A percentile compares a stretch with the other conserved stretches of the same genome.
These are phyloP conservation scores for Pseudoips prasinana DNA, from an alignment of 2,888 invertebrate species.

Conservation along the genomic window DNA sequence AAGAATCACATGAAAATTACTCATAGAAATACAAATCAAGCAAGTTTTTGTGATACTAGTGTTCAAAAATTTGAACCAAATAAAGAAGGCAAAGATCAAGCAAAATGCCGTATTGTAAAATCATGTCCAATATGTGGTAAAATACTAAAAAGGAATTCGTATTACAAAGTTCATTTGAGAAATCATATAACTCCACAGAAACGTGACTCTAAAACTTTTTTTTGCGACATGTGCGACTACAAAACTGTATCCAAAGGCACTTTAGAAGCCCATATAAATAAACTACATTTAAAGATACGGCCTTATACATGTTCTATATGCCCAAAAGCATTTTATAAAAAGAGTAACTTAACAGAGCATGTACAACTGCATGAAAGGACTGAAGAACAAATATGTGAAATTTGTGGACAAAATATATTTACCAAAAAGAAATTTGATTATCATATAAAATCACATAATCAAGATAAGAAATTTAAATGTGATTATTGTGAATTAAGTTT, in stretches of 20 bases:
- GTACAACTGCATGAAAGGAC: slow-evolving; percentile 36
- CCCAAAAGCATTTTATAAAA: slow-evolving; percentile 54
- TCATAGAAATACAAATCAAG: slow-evolving; percentile 25
- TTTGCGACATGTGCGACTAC: slow-evolving; percentile 46
- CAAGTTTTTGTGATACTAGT: slow-evolving; percentile 41
- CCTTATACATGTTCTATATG: slow-evolving; percentile 51
- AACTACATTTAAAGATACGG: slow-evolving; percentile 44
- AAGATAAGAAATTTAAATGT: slow-evolving; percentile 53
- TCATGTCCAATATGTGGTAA: slow-evolving; percentile 48
- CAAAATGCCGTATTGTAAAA: slow-evolving; percentile 37
- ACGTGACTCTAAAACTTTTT: slow-evolving; percentile 27
- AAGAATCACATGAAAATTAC: slow-evolving; percentile 24
- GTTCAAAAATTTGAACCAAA: slow-evolving; percentile 37
- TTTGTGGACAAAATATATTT: slow-evolving; percentile 53
- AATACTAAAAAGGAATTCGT: slow-evolving; percentile 42
- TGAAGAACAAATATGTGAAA: slow-evolving; percentile 49
- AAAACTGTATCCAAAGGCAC: slow-evolving; percentile 43
- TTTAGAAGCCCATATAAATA: slow-evolving; percentile 55
- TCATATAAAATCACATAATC: slow-evolving; percentile 53
- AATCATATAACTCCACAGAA: slow-evolving; percentile 29
- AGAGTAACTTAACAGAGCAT: slow-evolving; percentile 53
- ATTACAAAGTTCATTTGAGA: slow-evolving; percentile 42
- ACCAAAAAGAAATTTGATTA: slow-evolving; percentile 48
- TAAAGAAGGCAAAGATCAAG: slow-evolving; percentile 35
- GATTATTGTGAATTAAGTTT: slow-evolving; percentile 47